Evolutionary conservation across 2,797 vertebrate species (phyloP), one percentile per base, ranked within the genome.

Genomic region (Diplodus puntazzo): DNA sequence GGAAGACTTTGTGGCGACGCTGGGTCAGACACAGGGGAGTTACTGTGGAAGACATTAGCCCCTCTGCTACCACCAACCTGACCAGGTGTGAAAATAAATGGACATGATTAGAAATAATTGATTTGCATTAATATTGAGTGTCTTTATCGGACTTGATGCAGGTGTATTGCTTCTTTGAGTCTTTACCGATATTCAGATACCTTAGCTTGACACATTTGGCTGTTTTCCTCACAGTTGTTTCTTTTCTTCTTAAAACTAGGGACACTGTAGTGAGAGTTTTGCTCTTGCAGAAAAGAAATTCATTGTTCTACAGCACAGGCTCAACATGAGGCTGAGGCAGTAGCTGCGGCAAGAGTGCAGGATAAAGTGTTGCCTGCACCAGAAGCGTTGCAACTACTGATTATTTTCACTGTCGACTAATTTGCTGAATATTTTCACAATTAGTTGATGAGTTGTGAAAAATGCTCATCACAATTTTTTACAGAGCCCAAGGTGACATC

Each of bases 181-280:
- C 53, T 59, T 43, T 63, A 2, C 18, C 13, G 43, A 61, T 23
- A 13, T 17, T 25, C 12, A 57, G 21, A 65, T 42, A 58, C 12
- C 39, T 55, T n/a, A 45, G 30, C 53, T 59, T 1, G 0, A 23
- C 60, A 83, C 71, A 83, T 18, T 58, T 68, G 52, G 43, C 55
- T 13, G 34, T 55, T 76, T 74, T n/a, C 50, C 42, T 23, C 59
- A 73, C 65, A 72, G 58, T 48, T 48, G 71, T 74, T 72, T 57
- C 4, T 17, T 34, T 9, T 34, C 34, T 34, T 34, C 9, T 34
- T 34, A 27, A 62, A 73, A 52, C 27, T 0, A 62, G 34, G 21
- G 30, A 60, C 49, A 55, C 13, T 7, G 11, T 2, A 46, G 52
- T 13, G 49, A 11, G 30, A 39, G n/a, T 45, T 70, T 70, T 49